A percentile compares a stretch with the other conserved stretches of the same genome.
These are phyloP conservation scores for Hippopotamyrus pictus DNA, from an alignment of 2,797 vertebrate species.

Conservation along the genomic window DNA sequence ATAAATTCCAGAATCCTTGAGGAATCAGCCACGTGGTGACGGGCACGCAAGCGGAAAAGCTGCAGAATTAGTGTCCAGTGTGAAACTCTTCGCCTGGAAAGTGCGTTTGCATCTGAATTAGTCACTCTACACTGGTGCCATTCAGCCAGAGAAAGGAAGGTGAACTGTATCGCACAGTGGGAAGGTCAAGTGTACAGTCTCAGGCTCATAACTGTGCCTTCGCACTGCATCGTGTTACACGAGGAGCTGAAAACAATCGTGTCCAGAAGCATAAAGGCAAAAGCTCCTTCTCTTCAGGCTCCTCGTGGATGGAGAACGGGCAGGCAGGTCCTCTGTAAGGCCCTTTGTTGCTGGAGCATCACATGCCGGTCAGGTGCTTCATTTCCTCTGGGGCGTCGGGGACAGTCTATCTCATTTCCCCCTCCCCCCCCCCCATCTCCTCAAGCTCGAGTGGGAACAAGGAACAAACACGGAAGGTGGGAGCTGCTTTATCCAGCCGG, in stretches of 20 bases:
- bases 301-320: slow-evolving; percentile 30
- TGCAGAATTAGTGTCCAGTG: background rate
- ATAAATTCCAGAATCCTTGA: background rate
- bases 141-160: background rate
- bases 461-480: background rate
- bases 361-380: slow-evolving; percentile 22
- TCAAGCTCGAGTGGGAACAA: background rate
- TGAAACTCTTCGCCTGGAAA: background rate
- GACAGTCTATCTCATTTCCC: background rate
- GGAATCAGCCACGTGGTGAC: background rate
- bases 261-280: background rate
- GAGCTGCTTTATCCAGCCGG: background rate
- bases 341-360: slow-evolving; percentile 38
- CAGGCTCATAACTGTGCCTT: background rate
- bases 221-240: slow-evolving; percentile 7
- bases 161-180: background rate
- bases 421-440: background rate
- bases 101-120: background rate
- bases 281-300: slow-evolving; percentile 17
- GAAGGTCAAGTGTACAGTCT: slow-evolving; percentile 10
- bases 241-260: slow-evolving; percentile 9
- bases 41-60: background rate
- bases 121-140: background rate
- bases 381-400: background rate
- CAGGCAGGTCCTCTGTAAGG: slow-evolving; percentile 39